Evolutionary conservation across 2,113 vertebrate genomes (phyloP).

Genomic region (Hoplias malabaricus): DNA sequence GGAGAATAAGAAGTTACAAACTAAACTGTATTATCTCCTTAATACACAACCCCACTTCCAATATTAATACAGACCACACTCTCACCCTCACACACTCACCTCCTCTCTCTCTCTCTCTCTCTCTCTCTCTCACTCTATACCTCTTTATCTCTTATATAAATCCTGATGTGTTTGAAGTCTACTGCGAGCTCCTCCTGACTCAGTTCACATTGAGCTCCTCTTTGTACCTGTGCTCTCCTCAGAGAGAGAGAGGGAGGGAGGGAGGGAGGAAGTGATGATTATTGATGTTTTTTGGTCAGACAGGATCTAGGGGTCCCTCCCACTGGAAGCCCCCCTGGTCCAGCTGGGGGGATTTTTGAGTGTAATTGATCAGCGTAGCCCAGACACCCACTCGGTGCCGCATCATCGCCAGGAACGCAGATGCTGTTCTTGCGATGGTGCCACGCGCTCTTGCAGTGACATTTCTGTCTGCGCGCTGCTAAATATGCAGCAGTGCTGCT

Average conservation of each 20-base stretch:
- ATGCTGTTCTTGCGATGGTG: slow-evolving; percentile 13
- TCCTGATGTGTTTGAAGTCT: background rate
- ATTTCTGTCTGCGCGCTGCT: slow-evolving; percentile 27
- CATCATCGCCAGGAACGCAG: background rate
- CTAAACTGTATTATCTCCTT: no score
- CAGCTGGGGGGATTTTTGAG: background rate
- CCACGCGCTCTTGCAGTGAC: background rate
- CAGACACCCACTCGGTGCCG: background rate
- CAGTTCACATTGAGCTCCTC: background rate
- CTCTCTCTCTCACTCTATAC: background rate
- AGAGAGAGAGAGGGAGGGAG: background rate
- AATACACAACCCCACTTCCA: background rate
- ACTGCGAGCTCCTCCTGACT: background rate
- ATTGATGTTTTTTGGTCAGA: background rate
- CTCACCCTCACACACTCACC: background rate
- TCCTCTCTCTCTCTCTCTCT: background rate
- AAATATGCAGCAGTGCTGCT: slow-evolving; percentile 38
- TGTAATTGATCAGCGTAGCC: slow-evolving; percentile 8
- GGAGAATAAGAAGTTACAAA: no score
- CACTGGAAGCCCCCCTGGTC: background rate
- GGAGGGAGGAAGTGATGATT: background rate
- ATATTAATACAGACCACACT: slow-evolving; percentile 17
- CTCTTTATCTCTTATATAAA: background rate
- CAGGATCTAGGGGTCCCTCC: background rate
- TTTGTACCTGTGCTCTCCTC: background rate